Evolutionary conservation across 2,888 invertebrate species (phyloP), one percentile per base, ranked within the genome.

Genomic region (Eudemis profundana): DNA sequence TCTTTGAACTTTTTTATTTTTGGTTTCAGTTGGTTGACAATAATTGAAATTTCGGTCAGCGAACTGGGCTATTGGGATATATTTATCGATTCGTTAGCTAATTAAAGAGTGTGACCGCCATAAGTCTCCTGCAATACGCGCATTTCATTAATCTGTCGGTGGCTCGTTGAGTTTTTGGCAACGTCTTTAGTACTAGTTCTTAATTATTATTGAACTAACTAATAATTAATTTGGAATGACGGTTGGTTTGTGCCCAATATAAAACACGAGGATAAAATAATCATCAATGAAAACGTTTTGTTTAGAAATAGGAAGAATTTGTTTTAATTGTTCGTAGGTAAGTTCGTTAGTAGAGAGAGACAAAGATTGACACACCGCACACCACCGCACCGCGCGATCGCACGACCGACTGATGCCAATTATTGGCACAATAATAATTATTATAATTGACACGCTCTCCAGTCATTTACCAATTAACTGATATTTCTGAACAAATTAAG

Each of bases 1-100:
- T 68, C 71, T 72, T 70, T 72, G 71, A 71, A 71, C 67, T 69
- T 69, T 69, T 71, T 72, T 72, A 68, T 71, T 70, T 70, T 70
- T 14, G 27, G n/a, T 49, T 54, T 15, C 59, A 27, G 27, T 4
- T 61, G 60, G 65, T 44, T 56, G 61, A 60, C 60, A 68, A 68
- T 72, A 68, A 72, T 69, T 70, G 69, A 69, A 69, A 67, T 67
- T 71, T 71, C 67, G 68, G 68, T 54, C 67, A 64, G 46, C 27
- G 42, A 70, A 67, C 38, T 68, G 61, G 69, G 72, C 64, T 70
- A 69, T 68, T 68, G 68, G 60, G 59, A 66, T 67, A 66, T 61
- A 61, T 60, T 65, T 60, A 60, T 60, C 60, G 29, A 60, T 60
- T 60, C 15, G 38, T 65, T 59, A 17, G 65, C 36, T 65, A 60